Base-by-base conservation (phyloP, 2,888 invertebrate species). In the Hartigia nigra region DNA sequence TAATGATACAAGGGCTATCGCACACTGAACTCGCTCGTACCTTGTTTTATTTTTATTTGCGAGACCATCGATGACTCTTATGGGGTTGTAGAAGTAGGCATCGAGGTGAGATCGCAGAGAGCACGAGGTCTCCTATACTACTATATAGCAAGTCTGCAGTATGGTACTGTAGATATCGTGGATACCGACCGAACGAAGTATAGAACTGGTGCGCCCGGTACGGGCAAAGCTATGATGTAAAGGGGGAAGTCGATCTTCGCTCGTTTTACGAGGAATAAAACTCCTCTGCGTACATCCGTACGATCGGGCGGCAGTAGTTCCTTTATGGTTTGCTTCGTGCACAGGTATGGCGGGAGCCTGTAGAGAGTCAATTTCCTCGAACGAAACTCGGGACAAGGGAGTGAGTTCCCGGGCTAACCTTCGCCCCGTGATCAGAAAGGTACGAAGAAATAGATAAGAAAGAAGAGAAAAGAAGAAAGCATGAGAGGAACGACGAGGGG, bases 211-310 rank as follows among this genome's bases (percentile, higher is more conserved):
- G 55, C 55, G 23, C 55, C 55, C 23, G 55, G 23, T 55, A 55
- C 55, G 55, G 55, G 55, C 1, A 55, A 55, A 23, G 9, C 55
- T 55, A 23, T 9, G 55, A 23, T 23, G 55, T 55, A 23, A 55
- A 23, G 55, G 55, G 23, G 23, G 55, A 55, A 55, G 55, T 55
- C 82, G 75, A 84, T 86, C 82, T 83, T 82, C 80, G 70, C 75
- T 34, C 79, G 79, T 81, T 87, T 87, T 87, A 87, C 82, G 84
- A 84, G 76, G 81, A 82, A 84, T 86, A 87, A 87, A 87, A 86
- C 80, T 79, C 81, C 79, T 76, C 80, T 69, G 1, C 72, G 69
- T 75, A 55, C 74, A 76, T 79, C 76, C 77, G 36, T 69, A 72
- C 32, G 34, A 34, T 72, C 72, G 32, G 14, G 23, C n/a, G 75